These are phyloP conservation scores for Parasteatoda tepidariorum DNA, from an alignment of 1,140 invertebrate genomes.

Conservation along the genomic window DNA sequence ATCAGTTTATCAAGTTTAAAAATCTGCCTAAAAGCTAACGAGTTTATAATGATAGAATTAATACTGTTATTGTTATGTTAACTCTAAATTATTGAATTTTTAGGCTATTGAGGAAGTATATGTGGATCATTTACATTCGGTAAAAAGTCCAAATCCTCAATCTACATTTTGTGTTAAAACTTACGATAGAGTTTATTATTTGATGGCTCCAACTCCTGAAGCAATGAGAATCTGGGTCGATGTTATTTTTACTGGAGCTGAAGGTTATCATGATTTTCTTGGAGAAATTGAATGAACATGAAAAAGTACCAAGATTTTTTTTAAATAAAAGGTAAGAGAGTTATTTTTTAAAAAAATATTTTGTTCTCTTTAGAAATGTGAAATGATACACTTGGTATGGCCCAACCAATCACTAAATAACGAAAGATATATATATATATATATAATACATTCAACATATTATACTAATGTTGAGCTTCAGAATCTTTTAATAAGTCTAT, in stretches of 20 bases:
- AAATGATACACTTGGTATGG: not conserved
- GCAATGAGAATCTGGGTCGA: conserved; percentile 98
- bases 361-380: not conserved
- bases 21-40: not conserved
- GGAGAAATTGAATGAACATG: conserved; percentile 41
- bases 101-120: conserved; percentile 98
- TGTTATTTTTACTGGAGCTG: conserved; percentile 90
- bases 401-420: not conserved
- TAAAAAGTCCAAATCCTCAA: conserved; percentile 86
- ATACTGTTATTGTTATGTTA: no score
- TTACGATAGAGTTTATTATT: conserved; percentile 85
- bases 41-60: not conserved
- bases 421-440: not conserved
- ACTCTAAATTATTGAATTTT: no score
- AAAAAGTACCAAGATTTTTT: not conserved
- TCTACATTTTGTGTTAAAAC: conserved; percentile 94
- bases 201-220: conserved; percentile 93
- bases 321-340: not conserved
- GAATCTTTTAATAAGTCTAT: no score
- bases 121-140: conserved; percentile 79
- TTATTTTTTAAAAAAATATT: not conserved
- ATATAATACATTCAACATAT: not conserved
- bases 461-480: not conserved
- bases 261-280: conserved; percentile 81
- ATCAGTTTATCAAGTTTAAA: not conserved